Evolutionary conservation across 2,888 invertebrate genomes (phyloP).

Genomic region (Hyposoter dolosus): DNA sequence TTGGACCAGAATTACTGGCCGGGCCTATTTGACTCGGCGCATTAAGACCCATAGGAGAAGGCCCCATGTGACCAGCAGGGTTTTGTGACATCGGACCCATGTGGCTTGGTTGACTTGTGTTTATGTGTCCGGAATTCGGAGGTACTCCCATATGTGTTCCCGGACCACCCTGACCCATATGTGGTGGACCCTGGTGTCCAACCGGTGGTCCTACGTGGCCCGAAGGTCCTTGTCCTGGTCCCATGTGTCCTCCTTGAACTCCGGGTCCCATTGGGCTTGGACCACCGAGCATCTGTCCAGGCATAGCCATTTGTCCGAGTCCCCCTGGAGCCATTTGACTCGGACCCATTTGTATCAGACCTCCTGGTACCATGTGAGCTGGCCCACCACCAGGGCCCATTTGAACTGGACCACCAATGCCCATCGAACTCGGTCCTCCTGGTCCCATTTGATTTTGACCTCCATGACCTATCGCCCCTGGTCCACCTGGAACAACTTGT

Average conservation of each 20-base stretch:
- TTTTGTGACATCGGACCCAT: conserved; percentile 76
- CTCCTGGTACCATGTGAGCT: conserved; percentile 75
- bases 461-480: conserved; percentile 78
- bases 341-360: conserved; percentile 77
- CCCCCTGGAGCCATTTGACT: conserved; percentile 73
- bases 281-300: conserved; percentile 73
- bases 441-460: conserved; percentile 75
- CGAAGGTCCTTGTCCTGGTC: conserved; percentile 70
- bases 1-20: conserved; percentile 70
- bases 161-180: conserved; percentile 68
- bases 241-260: conserved; percentile 58
- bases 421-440: conserved; percentile 76
- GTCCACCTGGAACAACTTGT: conserved; percentile 70
- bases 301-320: conserved; percentile 50
- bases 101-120: conserved; percentile 73
- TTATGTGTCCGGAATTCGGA: conserved; percentile 72
- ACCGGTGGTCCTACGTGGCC: conserved; percentile 73
- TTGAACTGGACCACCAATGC: conserved; percentile 73
- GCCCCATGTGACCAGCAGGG: conserved; percentile 81
- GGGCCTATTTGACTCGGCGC: conserved; percentile 81
- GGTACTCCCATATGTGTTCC: conserved; percentile 75
- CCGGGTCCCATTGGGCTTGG: conserved; percentile 67
- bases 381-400: conserved; percentile 44
- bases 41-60: conserved; percentile 69
- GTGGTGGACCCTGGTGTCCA: conserved; percentile 75